phyloP scores from a whole-genome alignment of 2,888 invertebrate species.

The Eupsilia transversa region DNA sequence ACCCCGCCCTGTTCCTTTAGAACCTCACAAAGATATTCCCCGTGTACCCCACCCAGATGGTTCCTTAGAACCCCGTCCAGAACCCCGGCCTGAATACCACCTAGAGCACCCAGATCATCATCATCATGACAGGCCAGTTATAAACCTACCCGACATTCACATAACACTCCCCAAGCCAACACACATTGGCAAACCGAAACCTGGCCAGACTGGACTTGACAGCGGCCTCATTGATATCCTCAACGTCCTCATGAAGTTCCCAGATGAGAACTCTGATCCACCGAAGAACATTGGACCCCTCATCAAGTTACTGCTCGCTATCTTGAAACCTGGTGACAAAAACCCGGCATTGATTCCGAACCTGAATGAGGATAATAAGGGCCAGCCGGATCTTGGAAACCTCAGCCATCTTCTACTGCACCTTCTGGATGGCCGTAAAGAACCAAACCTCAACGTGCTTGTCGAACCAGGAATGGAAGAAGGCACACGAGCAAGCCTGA shows the following conservation, averaged over 20 bases:
- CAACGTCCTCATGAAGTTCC: constrained; percentile 47
- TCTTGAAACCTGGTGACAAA: constrained; percentile 44
- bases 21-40: background rate
- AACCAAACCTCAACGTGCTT: constrained; percentile 44
- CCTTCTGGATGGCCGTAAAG: constrained; percentile 27
- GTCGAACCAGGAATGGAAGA: constrained; percentile 52
- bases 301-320: constrained; percentile 45
- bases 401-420: constrained; percentile 34
- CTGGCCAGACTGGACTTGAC: constrained; percentile 26
- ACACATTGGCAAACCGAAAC: constrained; percentile 27
- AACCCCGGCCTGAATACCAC: background rate
- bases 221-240: constrained; percentile 48
- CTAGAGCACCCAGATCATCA: constrained; percentile 21
- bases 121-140: constrained; percentile 31
- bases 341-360: constrained; percentile 13
- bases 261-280: constrained; percentile 20
- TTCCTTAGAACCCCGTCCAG: background rate
- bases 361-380: background rate
- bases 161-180: constrained; percentile 31
- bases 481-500: constrained; percentile 32
- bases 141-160: constrained; percentile 29
- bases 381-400: constrained; percentile 17
- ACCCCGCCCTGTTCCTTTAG: background rate
- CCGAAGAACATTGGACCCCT: constrained; percentile 25
- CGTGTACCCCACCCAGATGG: background rate